Conservation (phyloP, 30 jellyfish, hydroid and myxozoan genomes). For the Aurelia sp. region DNA sequence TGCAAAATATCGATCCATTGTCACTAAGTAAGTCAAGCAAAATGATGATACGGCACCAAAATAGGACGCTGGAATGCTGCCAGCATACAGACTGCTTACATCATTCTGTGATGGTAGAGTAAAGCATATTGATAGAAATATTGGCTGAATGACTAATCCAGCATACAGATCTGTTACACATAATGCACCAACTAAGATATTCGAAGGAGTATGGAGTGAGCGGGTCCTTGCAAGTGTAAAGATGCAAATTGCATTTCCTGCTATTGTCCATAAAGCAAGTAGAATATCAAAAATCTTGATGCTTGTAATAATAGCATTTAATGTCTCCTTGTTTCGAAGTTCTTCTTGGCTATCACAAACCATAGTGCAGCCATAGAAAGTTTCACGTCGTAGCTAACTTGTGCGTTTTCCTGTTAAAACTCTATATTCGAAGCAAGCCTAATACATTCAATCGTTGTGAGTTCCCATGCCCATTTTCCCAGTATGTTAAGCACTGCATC, state of each 20-base stretch:
- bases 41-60: not conserved
- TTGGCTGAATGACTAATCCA: not conserved
- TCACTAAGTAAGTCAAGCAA: not conserved
- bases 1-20: constrained; percentile 22
- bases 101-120: not conserved
- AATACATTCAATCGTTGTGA: too few species aligned
- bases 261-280: not conserved
- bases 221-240: constrained; percentile 6
- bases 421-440: too few species aligned
- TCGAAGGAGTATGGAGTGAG: not conserved
- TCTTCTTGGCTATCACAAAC: too few species aligned
- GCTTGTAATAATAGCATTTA: too few species aligned
- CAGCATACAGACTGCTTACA: not conserved
- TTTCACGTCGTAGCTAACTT: too few species aligned
- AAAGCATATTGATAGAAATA: not conserved
- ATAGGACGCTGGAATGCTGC: not conserved
- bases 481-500: too few species aligned
- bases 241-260: too few species aligned
- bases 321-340: too few species aligned
- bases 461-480: too few species aligned
- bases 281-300: not conserved
- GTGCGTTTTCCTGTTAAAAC: too few species aligned
- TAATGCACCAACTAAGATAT: constrained; percentile 1
- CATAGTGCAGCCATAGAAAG: too few species aligned
- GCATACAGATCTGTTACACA: constrained; percentile 1